A percentile compares a stretch with the other conserved stretches of the same genome.
These are phyloP conservation scores for Drosophila quasianomalipes DNA, from an alignment of 2,888 invertebrate species.

Conservation along the genomic window DNA sequence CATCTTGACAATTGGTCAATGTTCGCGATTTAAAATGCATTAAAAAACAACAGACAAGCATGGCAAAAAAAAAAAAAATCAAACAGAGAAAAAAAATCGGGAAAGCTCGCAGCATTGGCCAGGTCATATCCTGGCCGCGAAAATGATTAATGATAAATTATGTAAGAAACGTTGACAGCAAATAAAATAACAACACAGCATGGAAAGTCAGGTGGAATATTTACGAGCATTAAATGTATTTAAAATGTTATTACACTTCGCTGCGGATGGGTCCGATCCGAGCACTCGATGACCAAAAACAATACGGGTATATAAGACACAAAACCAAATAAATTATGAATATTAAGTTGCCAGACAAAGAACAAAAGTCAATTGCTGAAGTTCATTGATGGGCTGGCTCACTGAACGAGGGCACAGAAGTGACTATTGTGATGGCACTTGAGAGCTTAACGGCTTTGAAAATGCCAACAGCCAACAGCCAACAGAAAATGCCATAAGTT, in stretches of 20 bases:
- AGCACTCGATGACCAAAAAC: slow-evolving; percentile 53
- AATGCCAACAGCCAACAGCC: slow-evolving; percentile 34
- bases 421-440: slow-evolving; percentile 53
- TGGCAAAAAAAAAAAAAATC: slow-evolving; percentile 31
- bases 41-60: slow-evolving; percentile 42
- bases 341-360: slow-evolving; percentile 65
- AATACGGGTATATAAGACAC: slow-evolving; percentile 34
- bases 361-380: slow-evolving; percentile 74
- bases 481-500: slow-evolving; percentile 47
- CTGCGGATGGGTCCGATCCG: slow-evolving; percentile 8
- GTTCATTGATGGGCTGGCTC: slow-evolving; percentile 45
- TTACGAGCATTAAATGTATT: slow-evolving; percentile 72
- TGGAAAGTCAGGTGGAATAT: slow-evolving; percentile 54
- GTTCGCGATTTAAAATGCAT: slow-evolving; percentile 74
- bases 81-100: slow-evolving; percentile 21
- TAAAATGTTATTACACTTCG: slow-evolving; percentile 67
- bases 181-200: slow-evolving; percentile 37
- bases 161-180: slow-evolving; percentile 72
- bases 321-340: slow-evolving; percentile 75
- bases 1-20: slow-evolving; percentile 76
- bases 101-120: slow-evolving; percentile 22
- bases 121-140: slow-evolving; percentile 49
- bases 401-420: slow-evolving; percentile 12
- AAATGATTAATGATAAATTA: slow-evolving; percentile 79
- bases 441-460: slow-evolving; percentile 77